Conservation (phyloP, 2,888 invertebrate species). For the Macroteleia sp. region DNA sequence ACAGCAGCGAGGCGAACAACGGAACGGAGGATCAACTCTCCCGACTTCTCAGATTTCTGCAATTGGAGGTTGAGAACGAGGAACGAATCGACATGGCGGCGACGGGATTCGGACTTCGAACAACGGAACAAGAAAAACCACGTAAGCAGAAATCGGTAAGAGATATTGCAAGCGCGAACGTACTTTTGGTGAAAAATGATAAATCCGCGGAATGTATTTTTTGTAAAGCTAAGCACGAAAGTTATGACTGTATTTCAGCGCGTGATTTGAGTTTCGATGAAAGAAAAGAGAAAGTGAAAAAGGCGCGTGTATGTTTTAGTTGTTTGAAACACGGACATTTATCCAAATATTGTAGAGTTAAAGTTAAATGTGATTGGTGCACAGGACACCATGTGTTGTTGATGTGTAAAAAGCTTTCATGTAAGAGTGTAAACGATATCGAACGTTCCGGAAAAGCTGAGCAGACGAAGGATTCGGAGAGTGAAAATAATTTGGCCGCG, state of each 20-base stretch:
- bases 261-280: constrained; percentile 33
- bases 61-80: too few relatives aligned
- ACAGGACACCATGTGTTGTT: constrained; percentile 59
- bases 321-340: constrained; percentile 67
- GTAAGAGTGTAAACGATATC: background rate
- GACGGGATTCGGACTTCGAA: constrained; percentile 22
- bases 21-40: too few relatives aligned
- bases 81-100: constrained; percentile 52
- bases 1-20: too few relatives aligned
- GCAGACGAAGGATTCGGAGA: background rate
- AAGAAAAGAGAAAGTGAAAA: constrained; percentile 48
- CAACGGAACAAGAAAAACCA: too few relatives aligned
- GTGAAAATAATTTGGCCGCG: background rate
- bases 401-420: constrained; percentile 63
- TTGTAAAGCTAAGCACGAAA: too few relatives aligned
- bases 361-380: constrained; percentile 66
- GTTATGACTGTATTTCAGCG: too few relatives aligned
- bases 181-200: too few relatives aligned
- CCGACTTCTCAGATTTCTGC: too few relatives aligned
- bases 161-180: too few relatives aligned
- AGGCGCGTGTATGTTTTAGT: constrained; percentile 64
- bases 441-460: background rate
- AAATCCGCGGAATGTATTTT: too few relatives aligned
- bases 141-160: too few relatives aligned
- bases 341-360: constrained; percentile 62